Evolutionary conservation across 2,888 invertebrate genomes (phyloP).

Genomic region (Phoenoteleia sp.): DNA sequence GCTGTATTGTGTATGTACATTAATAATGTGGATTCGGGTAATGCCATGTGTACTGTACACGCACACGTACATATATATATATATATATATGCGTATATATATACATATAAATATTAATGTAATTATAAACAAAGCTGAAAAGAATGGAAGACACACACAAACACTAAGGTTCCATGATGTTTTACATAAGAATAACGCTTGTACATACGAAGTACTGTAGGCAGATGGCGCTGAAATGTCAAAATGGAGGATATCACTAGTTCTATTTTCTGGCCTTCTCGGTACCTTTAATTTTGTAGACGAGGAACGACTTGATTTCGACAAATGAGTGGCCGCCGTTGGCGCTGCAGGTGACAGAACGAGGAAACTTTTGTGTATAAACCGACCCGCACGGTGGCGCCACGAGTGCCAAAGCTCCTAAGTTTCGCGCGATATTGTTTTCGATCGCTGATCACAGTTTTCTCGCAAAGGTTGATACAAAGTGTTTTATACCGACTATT

Average conservation of each 20-base stretch:
- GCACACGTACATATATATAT: conserved; percentile 65
- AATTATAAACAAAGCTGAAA: conserved; percentile 39
- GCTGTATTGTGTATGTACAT: conserved; percentile 70
- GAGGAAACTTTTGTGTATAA: background rate
- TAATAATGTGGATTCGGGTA: conserved; percentile 63
- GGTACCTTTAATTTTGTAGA: conserved; percentile 12
- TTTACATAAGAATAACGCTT: conserved; percentile 63
- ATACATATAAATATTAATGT: background rate
- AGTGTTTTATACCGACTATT: conserved; percentile 46
- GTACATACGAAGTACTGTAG: conserved; percentile 65
- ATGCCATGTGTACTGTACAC: conserved; percentile 68
- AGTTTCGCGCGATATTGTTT: conserved; percentile 27
- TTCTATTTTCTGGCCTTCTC: conserved; percentile 42
- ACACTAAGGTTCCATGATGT: conserved; percentile 53
- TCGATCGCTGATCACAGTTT: background rate
- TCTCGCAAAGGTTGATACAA: conserved; percentile 14
- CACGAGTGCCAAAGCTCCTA: conserved; percentile 43
- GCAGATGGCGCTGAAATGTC: conserved; percentile 57
- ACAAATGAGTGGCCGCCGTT: conserved; percentile 48
- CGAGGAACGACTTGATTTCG: conserved; percentile 51
- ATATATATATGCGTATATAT: background rate
- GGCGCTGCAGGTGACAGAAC: conserved; percentile 10
- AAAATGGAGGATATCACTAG: conserved; percentile 38
- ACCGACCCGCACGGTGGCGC: conserved; percentile 50
- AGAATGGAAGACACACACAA: conserved; percentile 38